Evolutionary conservation across 2,888 invertebrate genomes (phyloP), one percentile per base, ranked within the genome.

Genomic region (Drosophila helvetica): DNA sequence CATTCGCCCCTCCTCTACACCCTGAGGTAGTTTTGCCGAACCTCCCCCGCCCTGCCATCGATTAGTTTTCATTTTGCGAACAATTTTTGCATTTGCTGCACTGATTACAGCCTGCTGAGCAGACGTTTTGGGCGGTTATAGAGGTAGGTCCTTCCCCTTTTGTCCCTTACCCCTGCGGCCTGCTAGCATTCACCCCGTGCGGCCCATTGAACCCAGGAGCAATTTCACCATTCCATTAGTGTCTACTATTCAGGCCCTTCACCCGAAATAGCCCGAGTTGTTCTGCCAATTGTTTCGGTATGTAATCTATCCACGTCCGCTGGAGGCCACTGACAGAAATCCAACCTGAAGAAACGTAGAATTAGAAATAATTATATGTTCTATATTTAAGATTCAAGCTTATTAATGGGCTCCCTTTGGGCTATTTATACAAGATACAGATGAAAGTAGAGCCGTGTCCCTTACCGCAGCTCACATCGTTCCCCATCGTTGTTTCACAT

Each of bases 21-120:
- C 64, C 75, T 77, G 74, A 63, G 67, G 75, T 73, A 68, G 73
- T 70, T 68, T 68, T 74, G 64, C 69, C 72, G 63, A 53, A 58
- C 62, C 45, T 46, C 47, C 27, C 47, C 70, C 57, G 51, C 74
- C 54, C 61, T 65, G 74, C 76, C 86, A 89, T 88, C 89, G 89
- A 88, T 88, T 88, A 89, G 89, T 89, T 89, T 88, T 86, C 84
- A 88, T 89, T 88, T 89, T 79, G 77, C 59, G 73, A 65, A 60
- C 81, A 73, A 77, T 85, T 88, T 69, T 84, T 77, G 80, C 78
- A 88, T 84, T 80, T 81, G 71, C 63, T 73, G 65, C 83, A 68
- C 83, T 82, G 88, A 87, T 83, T 83, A 86, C 82, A 56, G 56
- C 38, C 78, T 57, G 45, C 68, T 46, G 67, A 68, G 67, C 65